Evolutionary conservation across 2,797 vertebrate genomes (phyloP).

Genomic region (Xyrichtys novacula): DNA sequence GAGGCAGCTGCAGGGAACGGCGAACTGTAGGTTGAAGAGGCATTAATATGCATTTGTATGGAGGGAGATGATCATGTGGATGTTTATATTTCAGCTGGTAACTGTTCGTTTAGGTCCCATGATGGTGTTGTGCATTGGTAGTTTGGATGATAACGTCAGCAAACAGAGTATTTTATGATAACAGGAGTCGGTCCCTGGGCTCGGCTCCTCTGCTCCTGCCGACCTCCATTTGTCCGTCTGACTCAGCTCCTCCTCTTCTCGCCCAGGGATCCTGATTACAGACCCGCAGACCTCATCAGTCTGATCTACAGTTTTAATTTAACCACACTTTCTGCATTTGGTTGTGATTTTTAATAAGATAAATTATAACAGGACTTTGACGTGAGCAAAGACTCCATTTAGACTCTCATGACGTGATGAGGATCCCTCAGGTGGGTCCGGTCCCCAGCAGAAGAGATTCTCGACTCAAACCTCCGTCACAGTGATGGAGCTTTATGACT

Average conservation of each 20-base stretch:
- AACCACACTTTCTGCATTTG: background rate
- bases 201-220: background rate
- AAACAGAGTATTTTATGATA: background rate
- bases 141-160: background rate
- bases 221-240: slow-evolving; percentile 7
- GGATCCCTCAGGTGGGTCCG: no score
- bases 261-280: slow-evolving; percentile 1
- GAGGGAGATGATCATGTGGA: background rate
- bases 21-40: slow-evolving; percentile 27
- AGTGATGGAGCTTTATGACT: no score
- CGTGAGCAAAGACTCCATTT: no score
- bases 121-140: background rate
- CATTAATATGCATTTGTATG: background rate
- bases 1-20: slow-evolving; percentile 45
- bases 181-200: background rate
- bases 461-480: no score
- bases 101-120: no score
- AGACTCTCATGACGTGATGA: no score
- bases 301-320: slow-evolving; percentile 4
- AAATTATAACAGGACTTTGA: no score
- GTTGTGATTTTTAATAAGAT: no score
- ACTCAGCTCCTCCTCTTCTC: slow-evolving; percentile 7
- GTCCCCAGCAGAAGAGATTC: no score
- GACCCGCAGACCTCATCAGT: background rate
- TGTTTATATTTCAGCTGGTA: background rate